Evolutionary conservation across 1,140 invertebrate genomes (phyloP).

Genomic region (Diabrotica virgifera): DNA sequence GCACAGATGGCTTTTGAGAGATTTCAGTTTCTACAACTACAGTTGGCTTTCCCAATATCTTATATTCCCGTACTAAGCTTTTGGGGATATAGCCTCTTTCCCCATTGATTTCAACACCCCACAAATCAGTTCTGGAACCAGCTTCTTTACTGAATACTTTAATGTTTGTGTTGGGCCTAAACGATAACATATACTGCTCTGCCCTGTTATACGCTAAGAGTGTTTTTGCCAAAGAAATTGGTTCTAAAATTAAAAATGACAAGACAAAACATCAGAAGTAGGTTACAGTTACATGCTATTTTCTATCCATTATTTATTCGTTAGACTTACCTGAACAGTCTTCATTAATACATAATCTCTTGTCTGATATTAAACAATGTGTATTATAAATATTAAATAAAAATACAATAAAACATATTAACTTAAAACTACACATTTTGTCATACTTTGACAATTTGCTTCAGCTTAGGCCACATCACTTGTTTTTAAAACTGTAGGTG

Average conservation of each 20-base stretch:
- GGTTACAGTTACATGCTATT: slow-evolving; percentile 6
- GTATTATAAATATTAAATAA: slow-evolving; percentile 36
- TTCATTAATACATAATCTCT: slow-evolving; percentile 59
- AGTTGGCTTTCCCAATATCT: slow-evolving; percentile 48
- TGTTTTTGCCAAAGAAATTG: slow-evolving; percentile 63
- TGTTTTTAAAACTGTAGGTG: slow-evolving; percentile 19
- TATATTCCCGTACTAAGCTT: slow-evolving; percentile 51
- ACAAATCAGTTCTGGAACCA: slow-evolving; percentile 62
- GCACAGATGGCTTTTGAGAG: slow-evolving; percentile 8
- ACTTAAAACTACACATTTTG: slow-evolving; percentile 51
- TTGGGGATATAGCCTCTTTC: slow-evolving; percentile 66
- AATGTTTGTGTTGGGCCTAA: slow-evolving; percentile 59
- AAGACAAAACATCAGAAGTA: slow-evolving; percentile 26
- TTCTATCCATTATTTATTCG: slow-evolving; percentile 1
- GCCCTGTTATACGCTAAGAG: slow-evolving; percentile 56
- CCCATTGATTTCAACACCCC: slow-evolving; percentile 70
- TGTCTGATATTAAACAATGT: slow-evolving; percentile 53
- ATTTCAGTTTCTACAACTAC: slow-evolving; percentile 52
- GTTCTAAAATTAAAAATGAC: slow-evolving; percentile 54
- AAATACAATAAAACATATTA: slow-evolving; percentile 48
- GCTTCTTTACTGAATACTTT: slow-evolving; percentile 70
- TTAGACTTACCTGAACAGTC: slow-evolving; percentile 57
- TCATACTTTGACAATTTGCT: slow-evolving; percentile 51
- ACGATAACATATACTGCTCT: slow-evolving; percentile 61
- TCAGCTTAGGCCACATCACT: slow-evolving; percentile 49